Percentiles rank a stretch among this genome's conserved stretches.
phyloP scores from a whole-genome alignment of 2,113 vertebrate species.

The Marmota flaviventris region DNA sequence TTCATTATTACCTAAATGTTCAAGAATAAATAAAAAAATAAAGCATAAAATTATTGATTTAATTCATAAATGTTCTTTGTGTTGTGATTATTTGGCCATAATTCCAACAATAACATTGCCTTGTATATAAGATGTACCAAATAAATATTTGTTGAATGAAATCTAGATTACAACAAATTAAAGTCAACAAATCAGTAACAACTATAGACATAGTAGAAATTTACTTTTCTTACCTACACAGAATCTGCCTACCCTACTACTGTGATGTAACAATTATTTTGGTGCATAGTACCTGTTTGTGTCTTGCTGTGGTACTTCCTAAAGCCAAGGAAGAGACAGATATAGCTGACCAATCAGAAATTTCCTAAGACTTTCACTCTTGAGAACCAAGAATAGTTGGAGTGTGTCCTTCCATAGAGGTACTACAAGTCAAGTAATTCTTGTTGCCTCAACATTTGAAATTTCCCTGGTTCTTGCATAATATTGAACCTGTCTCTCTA shows the following conservation, averaged over 20 bases:
- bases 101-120: not conserved
- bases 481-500: not conserved
- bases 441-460: not conserved
- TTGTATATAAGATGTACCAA: not conserved
- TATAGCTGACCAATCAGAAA: not conserved
- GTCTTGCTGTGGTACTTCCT: not conserved
- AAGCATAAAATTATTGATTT: constrained; percentile 1
- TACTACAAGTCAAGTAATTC: not conserved
- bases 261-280: not conserved
- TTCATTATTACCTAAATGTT: constrained; percentile 14
- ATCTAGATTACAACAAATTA: not conserved
- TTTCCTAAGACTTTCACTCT: not conserved
- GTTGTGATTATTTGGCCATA: not conserved
- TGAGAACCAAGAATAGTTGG: not conserved
- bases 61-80: not conserved
- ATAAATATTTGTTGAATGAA: constrained; percentile 2
- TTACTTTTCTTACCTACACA: not conserved
- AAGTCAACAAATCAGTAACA: not conserved
- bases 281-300: not conserved
- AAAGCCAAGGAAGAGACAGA: not conserved
- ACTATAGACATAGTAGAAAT: not conserved
- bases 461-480: not conserved
- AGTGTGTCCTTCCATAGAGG: not conserved
- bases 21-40: not conserved
- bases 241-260: not conserved